phyloP scores from a whole-genome alignment of 2,113 vertebrate genomes.

The Erythrocercus mccallii region DNA sequence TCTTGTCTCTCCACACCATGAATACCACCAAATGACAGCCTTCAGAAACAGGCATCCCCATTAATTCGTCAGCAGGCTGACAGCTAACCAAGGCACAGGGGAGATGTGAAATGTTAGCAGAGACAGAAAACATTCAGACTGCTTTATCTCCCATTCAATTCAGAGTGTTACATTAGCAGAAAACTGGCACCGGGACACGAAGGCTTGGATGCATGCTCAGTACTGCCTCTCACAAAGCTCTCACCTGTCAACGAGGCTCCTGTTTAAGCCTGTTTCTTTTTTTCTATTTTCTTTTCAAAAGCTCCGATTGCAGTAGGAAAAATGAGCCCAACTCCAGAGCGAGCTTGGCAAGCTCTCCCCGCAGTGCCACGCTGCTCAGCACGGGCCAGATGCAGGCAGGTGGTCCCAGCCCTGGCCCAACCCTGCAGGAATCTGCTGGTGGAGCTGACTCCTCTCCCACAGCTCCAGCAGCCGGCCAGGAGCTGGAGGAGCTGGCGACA shows the following conservation, averaged over 20 bases:
- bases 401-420: background rate
- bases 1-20: background rate
- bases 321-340: background rate
- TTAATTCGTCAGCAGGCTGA: background rate
- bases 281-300: background rate
- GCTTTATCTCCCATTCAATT: background rate
- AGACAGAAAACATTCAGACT: background rate
- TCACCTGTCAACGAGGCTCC: background rate
- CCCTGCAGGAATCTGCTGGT: rapidly evolving
- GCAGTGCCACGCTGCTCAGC: rapidly evolving
- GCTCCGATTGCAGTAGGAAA: background rate
- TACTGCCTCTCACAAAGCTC: background rate
- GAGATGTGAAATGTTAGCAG: background rate
- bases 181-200: background rate
- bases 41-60: background rate
- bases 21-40: background rate
- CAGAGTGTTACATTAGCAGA: background rate
- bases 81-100: background rate
- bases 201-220: background rate
- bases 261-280: background rate
- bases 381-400: rapidly evolving
- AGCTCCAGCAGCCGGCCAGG: background rate
- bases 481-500: background rate
- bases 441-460: background rate
- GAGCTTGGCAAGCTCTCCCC: background rate